Evolutionary conservation across 1,140 invertebrate species (phyloP).

Genomic region (Drosophila saltans): DNA sequence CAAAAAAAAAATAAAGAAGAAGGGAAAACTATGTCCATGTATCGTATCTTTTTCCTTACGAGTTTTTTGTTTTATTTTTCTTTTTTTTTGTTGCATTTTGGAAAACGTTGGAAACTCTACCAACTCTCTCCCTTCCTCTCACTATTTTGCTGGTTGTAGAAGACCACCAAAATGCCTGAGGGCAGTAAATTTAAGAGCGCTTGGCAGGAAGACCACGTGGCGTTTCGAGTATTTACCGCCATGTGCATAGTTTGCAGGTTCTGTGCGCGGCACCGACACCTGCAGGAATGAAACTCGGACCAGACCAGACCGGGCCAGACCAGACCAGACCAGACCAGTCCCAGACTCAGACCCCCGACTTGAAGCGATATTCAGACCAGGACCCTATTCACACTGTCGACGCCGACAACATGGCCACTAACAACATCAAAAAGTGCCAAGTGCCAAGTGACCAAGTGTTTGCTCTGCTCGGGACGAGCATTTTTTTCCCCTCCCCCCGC

Average conservation of each 20-base stretch:
- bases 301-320: neutral
- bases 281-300: slow-evolving; percentile 59
- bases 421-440: slow-evolving; percentile 78
- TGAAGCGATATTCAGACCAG: slow-evolving; percentile 2
- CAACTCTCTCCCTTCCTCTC: neutral
- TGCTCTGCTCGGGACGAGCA: slow-evolving; percentile 62
- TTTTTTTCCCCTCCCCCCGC: slow-evolving; percentile 26
- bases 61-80: slow-evolving; percentile 2
- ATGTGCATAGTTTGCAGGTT: slow-evolving; percentile 80
- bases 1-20: neutral
- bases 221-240: slow-evolving; percentile 74
- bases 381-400: slow-evolving; percentile 15
- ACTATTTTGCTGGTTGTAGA: neutral
- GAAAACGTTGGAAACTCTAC: neutral
- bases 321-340: too few relatives aligned
- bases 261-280: slow-evolving; percentile 65
- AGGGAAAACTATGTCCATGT: neutral
- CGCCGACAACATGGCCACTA: slow-evolving; percentile 66
- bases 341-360: neutral
- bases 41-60: slow-evolving; percentile 10
- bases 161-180: slow-evolving; percentile 65
- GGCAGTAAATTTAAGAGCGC: slow-evolving; percentile 74
- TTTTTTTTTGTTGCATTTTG: slow-evolving; percentile 7
- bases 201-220: slow-evolving; percentile 61
- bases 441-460: slow-evolving; percentile 78